These are phyloP conservation scores for Hippocampus guttulatus DNA, from an alignment of 2,113 vertebrate species.

Conservation along the genomic window DNA sequence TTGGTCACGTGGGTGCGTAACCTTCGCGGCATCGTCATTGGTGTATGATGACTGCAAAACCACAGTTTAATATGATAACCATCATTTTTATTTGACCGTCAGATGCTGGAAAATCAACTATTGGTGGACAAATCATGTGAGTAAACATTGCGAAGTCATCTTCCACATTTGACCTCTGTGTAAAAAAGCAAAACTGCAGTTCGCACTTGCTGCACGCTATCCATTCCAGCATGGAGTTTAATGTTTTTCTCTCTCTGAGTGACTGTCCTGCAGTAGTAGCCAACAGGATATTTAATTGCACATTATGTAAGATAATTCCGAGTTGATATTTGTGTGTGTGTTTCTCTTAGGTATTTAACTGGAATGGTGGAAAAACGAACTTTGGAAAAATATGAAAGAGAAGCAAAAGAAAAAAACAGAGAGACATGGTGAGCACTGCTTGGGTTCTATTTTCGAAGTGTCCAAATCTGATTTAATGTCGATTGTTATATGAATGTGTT, in stretches of 20 bases:
- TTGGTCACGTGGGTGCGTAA: slow-evolving; percentile 94
- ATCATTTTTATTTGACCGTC: not conserved
- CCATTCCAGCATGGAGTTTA: no score
- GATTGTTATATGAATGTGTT: not conserved
- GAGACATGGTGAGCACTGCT: slow-evolving; percentile 87
- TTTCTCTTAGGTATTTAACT: slow-evolving; percentile 85
- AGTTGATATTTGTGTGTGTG: not conserved
- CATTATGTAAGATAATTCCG: no score
- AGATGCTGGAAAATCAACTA: slow-evolving; percentile 99
- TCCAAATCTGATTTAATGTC: no score
- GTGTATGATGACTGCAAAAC: not conserved
- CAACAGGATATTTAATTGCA: no score
- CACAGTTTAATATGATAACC: not conserved
- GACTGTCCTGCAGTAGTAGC: no score
- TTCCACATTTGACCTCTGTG: not conserved
- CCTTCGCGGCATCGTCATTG: not conserved
- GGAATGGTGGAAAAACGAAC: slow-evolving; percentile 99
- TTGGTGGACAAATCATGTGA: slow-evolving; percentile 99
- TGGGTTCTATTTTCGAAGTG: not conserved
- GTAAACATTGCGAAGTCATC: slow-evolving; percentile 22
- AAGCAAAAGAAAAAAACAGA: slow-evolving; percentile 99
- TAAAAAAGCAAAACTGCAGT: no score
- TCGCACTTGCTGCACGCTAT: no score
- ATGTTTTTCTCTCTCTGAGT: no score
- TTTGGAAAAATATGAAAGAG: slow-evolving; percentile 97